Conservation (phyloP, 2,113 vertebrate genomes). For the Laticauda laticaudata region DNA sequence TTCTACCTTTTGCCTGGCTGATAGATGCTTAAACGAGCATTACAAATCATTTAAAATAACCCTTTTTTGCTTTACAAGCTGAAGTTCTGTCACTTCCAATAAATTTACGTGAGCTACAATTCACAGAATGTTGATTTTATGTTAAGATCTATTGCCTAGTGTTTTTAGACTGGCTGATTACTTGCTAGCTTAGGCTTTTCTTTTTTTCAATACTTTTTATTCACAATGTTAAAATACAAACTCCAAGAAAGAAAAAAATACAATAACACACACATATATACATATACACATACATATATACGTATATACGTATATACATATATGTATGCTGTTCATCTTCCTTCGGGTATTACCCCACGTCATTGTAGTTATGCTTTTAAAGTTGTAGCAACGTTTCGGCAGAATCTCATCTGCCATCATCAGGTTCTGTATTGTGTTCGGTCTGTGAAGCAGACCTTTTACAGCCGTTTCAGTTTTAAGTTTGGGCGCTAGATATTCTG, state of each 20-base stretch:
- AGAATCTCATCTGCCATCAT: too few species aligned
- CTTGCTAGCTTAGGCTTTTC: not conserved
- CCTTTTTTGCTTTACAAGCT: slow-evolving; percentile 27
- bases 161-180: not conserved
- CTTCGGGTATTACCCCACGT: too few species aligned
- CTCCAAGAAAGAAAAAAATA: not conserved
- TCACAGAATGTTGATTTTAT: slow-evolving; percentile 36
- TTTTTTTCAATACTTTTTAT: not conserved
- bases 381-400: too few species aligned
- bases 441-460: too few species aligned
- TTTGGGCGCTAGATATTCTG: too few species aligned
- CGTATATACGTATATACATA: too few species aligned
- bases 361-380: too few species aligned
- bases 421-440: too few species aligned
- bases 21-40: slow-evolving; percentile 32
- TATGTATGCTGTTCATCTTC: too few species aligned
- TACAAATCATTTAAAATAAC: slow-evolving; percentile 40
- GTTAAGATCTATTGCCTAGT: slow-evolving; percentile 21
- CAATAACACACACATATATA: not conserved
- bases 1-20: slow-evolving; percentile 9
- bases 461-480: too few species aligned
- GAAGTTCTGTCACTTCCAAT: slow-evolving; percentile 20
- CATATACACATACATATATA: too few species aligned
- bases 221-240: not conserved
- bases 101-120: slow-evolving; percentile 33